phyloP scores from a whole-genome alignment of 2,797 vertebrate genomes.

The Cryptoprocta ferox region DNA sequence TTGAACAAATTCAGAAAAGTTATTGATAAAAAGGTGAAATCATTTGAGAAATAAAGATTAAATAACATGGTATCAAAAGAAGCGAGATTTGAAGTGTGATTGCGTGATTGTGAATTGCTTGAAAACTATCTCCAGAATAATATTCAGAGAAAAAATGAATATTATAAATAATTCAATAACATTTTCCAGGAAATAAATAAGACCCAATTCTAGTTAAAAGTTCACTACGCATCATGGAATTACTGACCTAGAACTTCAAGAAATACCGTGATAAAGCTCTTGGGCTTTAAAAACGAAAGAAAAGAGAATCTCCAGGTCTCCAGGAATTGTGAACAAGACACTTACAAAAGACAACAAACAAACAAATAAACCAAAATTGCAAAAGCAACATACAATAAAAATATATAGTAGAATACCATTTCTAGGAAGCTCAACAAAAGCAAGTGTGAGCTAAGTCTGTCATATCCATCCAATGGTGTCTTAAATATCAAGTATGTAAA shows the following conservation, averaged over 20 bases:
- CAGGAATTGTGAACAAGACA: neutral
- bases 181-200: neutral
- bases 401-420: neutral
- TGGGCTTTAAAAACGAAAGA: neutral
- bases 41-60: neutral
- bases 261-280: neutral
- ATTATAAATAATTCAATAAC: neutral
- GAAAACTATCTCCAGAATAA: neutral
- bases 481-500: neutral
- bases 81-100: neutral
- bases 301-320: neutral
- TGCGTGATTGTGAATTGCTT: neutral
- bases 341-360: neutral
- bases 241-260: neutral
- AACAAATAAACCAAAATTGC: neutral
- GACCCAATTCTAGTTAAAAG: neutral
- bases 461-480: neutral
- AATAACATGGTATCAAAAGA: neutral
- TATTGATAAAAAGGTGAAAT: neutral
- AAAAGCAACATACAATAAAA: neutral
- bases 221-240: neutral
- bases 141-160: neutral
- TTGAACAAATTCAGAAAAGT: neutral
- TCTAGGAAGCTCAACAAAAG: neutral
- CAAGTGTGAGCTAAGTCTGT: neutral